phyloP scores from a whole-genome alignment of 2,113 vertebrate genomes.

The Phylloscopus trochilus region DNA sequence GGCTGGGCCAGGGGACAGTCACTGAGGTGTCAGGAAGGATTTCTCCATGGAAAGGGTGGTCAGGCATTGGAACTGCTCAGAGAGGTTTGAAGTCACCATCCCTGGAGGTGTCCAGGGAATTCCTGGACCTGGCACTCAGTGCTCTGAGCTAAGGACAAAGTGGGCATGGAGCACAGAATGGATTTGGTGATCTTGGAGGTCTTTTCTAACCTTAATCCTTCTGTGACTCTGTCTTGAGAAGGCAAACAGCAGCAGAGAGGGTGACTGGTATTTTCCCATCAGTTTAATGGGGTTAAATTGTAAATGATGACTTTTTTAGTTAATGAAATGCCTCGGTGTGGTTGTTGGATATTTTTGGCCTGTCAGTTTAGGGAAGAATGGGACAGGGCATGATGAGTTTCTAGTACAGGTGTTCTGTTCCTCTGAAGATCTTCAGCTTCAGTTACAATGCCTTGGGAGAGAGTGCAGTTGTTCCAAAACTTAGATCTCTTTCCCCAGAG shows the following conservation, averaged over 20 bases:
- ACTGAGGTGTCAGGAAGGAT: accelerated
- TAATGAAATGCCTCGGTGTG: background rate
- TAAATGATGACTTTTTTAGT: background rate
- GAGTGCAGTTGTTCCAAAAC: background rate
- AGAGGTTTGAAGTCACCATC: background rate
- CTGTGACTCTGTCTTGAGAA: background rate
- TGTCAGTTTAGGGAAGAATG: accelerated
- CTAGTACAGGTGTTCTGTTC: background rate
- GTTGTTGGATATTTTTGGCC: background rate
- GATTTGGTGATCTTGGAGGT: background rate
- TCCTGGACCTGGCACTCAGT: accelerated
- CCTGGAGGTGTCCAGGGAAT: background rate
- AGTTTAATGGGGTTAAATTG: background rate
- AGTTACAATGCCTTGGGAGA: background rate
- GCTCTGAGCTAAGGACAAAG: background rate
- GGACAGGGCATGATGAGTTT: background rate
- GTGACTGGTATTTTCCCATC: background rate
- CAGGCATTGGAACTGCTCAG: background rate
- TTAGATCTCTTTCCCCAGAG: background rate
- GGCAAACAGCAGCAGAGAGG: background rate
- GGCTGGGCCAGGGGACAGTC: background rate
- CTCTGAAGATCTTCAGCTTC: background rate
- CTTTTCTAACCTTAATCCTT: background rate
- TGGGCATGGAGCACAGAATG: accelerated
- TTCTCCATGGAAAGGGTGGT: background rate